These are phyloP conservation scores for Drosophila saltans DNA, from an alignment of 1,140 invertebrate species.

Conservation along the genomic window DNA sequence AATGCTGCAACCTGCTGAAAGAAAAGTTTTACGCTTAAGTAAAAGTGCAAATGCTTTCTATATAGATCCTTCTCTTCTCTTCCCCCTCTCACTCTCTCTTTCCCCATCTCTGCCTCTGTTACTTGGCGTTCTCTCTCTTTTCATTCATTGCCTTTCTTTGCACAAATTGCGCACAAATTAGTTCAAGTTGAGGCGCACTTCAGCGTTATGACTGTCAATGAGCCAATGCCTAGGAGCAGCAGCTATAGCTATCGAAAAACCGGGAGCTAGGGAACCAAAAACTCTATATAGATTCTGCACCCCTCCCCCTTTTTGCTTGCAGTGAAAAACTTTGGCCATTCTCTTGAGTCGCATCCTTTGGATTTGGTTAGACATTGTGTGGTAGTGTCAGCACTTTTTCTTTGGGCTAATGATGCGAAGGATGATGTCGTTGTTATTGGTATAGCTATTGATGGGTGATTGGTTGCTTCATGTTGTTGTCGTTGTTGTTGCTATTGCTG, in stretches of 20 bases:
- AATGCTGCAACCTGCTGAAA: conserved; percentile 67
- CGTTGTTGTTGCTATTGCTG: conserved; percentile 5
- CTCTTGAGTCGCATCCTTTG: conserved; percentile 9
- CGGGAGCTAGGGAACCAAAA: not conserved
- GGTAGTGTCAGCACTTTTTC: conserved; percentile 69
- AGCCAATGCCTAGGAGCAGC: conserved; percentile 48
- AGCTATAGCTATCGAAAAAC: conserved; percentile 10
- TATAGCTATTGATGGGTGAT: conserved; percentile 57
- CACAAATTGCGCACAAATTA: conserved; percentile 76
- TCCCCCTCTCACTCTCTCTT: not conserved
- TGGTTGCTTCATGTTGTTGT: conserved; percentile 45
- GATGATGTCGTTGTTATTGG: conserved; percentile 59
- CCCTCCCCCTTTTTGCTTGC: conserved; percentile 40
- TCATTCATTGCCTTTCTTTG: conserved; percentile 56
- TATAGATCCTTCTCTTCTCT: conserved; percentile 21
- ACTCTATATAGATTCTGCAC: conserved; percentile 1
- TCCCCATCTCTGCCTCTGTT: conserved; percentile 8
- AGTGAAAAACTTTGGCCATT: conserved; percentile 32
- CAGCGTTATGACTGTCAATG: conserved; percentile 81
- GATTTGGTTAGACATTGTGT: conserved; percentile 61
- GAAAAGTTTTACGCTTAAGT: conserved; percentile 75
- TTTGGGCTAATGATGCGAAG: conserved; percentile 73
- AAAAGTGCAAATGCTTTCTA: conserved; percentile 74
- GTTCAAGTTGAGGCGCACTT: conserved; percentile 74
- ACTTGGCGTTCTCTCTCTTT: conserved; percentile 27